Evolutionary conservation across 2,888 invertebrate species (phyloP).

Genomic region (Tenthredo livida): DNA sequence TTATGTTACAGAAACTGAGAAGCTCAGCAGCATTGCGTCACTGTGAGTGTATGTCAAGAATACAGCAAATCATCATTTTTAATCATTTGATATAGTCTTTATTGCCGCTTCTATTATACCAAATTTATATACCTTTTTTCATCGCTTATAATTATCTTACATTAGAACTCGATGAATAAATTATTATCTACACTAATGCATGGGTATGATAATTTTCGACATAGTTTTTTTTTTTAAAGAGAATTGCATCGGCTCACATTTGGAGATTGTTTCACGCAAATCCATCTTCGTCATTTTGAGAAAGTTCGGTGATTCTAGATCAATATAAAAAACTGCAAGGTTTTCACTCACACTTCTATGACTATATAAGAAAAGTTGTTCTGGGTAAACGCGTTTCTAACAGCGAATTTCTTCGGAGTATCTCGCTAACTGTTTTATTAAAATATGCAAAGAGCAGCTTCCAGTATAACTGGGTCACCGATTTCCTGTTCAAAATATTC

Average conservation of each 20-base stretch:
- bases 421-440: background rate
- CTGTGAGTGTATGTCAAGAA: slow-evolving; percentile 66
- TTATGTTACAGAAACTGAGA: slow-evolving; percentile 64
- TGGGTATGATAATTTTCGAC: too few relatives aligned
- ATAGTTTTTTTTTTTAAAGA: background rate
- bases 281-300: background rate
- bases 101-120: slow-evolving; percentile 44
- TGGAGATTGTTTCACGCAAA: background rate
- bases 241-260: background rate
- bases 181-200: background rate
- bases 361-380: slow-evolving; percentile 34
- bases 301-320: background rate
- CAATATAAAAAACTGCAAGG: background rate
- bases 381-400: slow-evolving; percentile 23
- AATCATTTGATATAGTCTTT: slow-evolving; percentile 36
- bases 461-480: slow-evolving; percentile 19
- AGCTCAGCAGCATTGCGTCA: slow-evolving; percentile 69
- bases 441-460: slow-evolving; percentile 17
- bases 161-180: slow-evolving; percentile 45
- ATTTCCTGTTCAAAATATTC: background rate
- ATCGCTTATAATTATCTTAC: background rate
- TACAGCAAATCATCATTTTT: slow-evolving; percentile 46
- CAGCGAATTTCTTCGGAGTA: background rate
- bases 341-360: slow-evolving; percentile 14
- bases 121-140: slow-evolving; percentile 38